A percentile compares a stretch with the other conserved stretches of the same genome.
These are phyloP conservation scores for Acleris holmiana DNA, from an alignment of 2,888 invertebrate species.

Conservation along the genomic window DNA sequence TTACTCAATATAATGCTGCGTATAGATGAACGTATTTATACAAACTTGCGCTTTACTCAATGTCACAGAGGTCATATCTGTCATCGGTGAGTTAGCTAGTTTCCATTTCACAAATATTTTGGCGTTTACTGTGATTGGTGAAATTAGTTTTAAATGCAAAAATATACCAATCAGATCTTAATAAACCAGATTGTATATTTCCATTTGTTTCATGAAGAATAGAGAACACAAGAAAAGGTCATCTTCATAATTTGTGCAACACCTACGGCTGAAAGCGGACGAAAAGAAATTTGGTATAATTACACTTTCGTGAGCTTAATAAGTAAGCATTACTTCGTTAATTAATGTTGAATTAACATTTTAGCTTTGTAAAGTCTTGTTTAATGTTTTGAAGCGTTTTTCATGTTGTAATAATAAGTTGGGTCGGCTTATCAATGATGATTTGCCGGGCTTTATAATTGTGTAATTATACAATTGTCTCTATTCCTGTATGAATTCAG, in stretches of 20 bases:
- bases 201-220: conserved; percentile 1
- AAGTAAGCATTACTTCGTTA: conserved; percentile 13
- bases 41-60: conserved; percentile 43
- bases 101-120: conserved; percentile 29
- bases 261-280: conserved; percentile 5
- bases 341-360: too few species aligned
- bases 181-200: background rate
- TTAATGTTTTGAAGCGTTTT: background rate
- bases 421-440: background rate
- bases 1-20: conserved; percentile 4
- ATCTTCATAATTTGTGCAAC: conserved; percentile 23
- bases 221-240: conserved; percentile 23
- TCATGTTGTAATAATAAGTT: background rate
- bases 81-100: conserved; percentile 38
- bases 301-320: background rate
- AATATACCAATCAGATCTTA: background rate
- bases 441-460: background rate
- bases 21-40: background rate
- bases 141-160: background rate
- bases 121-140: conserved; percentile 40
- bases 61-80: conserved; percentile 53
- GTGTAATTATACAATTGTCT: background rate
- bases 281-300: background rate
- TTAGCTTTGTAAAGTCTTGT: too few species aligned
- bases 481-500: background rate